Evolutionary conservation across 2,797 vertebrate species (phyloP).

Genomic region (Ctenopoma kingsleyae): DNA sequence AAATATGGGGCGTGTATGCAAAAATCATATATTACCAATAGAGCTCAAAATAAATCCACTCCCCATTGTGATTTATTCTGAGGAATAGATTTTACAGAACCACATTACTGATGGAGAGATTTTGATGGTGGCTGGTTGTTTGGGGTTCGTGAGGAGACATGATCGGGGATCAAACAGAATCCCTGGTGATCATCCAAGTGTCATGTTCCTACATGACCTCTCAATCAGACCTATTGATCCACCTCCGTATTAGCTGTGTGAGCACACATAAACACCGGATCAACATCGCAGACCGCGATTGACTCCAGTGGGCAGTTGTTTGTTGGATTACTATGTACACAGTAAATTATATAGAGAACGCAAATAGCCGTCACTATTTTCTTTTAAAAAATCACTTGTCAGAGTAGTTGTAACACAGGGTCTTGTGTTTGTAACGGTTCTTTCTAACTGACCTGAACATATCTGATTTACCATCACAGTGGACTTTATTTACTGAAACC

Average conservation of each 20-base stretch:
- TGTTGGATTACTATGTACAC: slow-evolving; percentile 15
- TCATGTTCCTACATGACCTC: slow-evolving; percentile 80
- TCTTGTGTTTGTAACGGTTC: too few species aligned
- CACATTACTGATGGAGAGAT: slow-evolving; percentile 5
- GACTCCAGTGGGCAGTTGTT: slow-evolving; percentile 43
- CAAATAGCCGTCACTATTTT: too few species aligned
- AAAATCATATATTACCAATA: background rate
- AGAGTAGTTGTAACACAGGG: too few species aligned
- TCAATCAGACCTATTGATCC: slow-evolving; percentile 82
- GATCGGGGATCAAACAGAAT: slow-evolving; percentile 57
- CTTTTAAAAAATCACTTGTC: too few species aligned
- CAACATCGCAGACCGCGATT: slow-evolving; percentile 58
- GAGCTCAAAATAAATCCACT: background rate
- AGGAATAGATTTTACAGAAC: background rate
- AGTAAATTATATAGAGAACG: background rate
- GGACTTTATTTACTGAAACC: too few species aligned
- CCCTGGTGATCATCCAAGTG: slow-evolving; percentile 65
- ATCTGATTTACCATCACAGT: too few species aligned
- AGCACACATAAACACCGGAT: slow-evolving; percentile 65
- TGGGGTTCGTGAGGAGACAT: slow-evolving; percentile 16
- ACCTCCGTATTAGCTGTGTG: slow-evolving; percentile 68
- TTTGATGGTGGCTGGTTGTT: background rate
- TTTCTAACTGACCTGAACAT: too few species aligned
- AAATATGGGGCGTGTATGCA: too few species aligned
- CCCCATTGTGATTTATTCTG: background rate